These are phyloP conservation scores for Pseudotriccus pelzelni DNA, from an alignment of 2,797 vertebrate species.

Conservation along the genomic window DNA sequence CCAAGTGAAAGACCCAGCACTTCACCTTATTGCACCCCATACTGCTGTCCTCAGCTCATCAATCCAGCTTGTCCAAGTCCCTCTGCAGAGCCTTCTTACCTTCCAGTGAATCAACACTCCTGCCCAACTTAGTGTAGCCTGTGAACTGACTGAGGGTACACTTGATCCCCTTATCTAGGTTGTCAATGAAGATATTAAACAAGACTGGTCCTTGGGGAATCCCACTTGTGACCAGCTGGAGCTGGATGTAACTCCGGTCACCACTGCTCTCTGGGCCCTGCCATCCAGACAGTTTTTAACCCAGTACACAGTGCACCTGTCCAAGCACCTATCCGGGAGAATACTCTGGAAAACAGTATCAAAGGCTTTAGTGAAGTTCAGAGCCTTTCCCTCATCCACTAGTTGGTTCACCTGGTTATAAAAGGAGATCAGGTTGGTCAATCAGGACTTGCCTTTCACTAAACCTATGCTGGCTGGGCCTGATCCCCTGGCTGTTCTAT, in stretches of 20 bases:
- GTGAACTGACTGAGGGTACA: background rate
- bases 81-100: background rate
- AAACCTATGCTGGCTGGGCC: background rate
- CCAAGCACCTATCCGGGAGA: background rate
- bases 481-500: background rate
- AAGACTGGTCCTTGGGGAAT: no score
- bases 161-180: background rate
- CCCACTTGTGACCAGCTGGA: background rate
- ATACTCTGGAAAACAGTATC: rapidly evolving
- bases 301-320: background rate
- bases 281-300: background rate
- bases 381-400: background rate
- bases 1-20: background rate
- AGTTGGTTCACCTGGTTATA: background rate
- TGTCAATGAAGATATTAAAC: background rate
- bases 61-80: background rate
- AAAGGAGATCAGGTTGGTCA: background rate
- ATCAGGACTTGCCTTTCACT: background rate
- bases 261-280: background rate
- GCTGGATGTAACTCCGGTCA: background rate
- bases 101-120: background rate
- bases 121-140: background rate
- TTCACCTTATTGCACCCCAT: background rate
- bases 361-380: background rate
- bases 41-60: background rate